A percentile compares a stretch with the other conserved stretches of the same genome.
phyloP scores from a whole-genome alignment of 2,113 vertebrate species.

The Rhodinocichla rosea region DNA sequence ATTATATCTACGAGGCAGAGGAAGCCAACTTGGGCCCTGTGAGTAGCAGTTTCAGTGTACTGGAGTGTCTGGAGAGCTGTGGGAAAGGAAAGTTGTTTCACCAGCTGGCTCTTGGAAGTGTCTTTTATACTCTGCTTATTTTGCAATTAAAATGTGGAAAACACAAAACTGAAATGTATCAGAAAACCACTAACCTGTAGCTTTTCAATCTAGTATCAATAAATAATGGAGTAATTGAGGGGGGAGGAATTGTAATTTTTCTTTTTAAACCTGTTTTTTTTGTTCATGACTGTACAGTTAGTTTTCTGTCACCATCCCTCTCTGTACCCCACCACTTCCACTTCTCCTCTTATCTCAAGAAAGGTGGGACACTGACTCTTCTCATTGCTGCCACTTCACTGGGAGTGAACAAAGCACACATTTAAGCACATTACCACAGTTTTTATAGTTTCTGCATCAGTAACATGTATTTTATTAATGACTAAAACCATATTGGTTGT shows the following conservation, averaged over 20 bases:
- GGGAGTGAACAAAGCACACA: background rate
- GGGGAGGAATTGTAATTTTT: background rate
- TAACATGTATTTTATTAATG: background rate
- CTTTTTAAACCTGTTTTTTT: background rate
- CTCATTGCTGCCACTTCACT: background rate
- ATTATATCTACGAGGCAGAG: slow-evolving; percentile 96
- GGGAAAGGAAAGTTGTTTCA: background rate
- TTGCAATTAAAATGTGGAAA: background rate
- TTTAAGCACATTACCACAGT: background rate
- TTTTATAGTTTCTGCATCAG: background rate
- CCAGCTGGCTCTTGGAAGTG: background rate
- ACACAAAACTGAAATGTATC: background rate
- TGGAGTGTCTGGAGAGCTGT: background rate
- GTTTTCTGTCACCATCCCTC: background rate
- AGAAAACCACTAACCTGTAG: background rate
- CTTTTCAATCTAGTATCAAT: background rate
- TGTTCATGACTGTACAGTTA: background rate
- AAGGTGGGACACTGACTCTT: background rate
- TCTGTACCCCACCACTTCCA: background rate
- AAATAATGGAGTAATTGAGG: background rate
- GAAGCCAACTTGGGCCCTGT: slow-evolving; percentile 89
- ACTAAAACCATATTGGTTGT: background rate
- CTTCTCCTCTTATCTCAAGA: background rate
- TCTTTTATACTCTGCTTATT: background rate
- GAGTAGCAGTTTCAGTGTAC: slow-evolving; percentile 61